Evolutionary conservation across 2,888 invertebrate genomes (phyloP), one percentile per base, ranked within the genome.

Genomic region (Lycocerus yunnanus): DNA sequence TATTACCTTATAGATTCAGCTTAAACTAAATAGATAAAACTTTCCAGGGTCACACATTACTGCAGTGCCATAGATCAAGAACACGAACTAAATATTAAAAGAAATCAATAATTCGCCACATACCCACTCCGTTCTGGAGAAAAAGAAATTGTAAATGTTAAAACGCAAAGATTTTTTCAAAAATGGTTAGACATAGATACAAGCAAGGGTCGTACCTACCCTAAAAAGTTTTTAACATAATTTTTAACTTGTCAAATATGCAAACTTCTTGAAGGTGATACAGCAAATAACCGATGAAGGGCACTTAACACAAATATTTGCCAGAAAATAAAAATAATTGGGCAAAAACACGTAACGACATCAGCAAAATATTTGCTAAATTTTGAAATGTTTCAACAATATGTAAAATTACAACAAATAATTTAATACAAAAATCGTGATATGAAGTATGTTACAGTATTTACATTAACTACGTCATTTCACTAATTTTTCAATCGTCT

Each of bases 401-500:
- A n/a, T 6, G 43, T 43, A 43, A 43, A 43, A 43, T 43, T 43
- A 43, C 43, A 43, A 43, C 43, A 43, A 43, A 43, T 43, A 1
- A 43, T 43, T 43, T n/a, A 43, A 43, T 43, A 43, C 43, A 43
- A 43, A 67, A 67, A 67, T 24, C 24, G 24, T 27, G 15, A 24
- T 27, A 15, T 21, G 20, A 58, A 14, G 21, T 24, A 69, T 14
- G 27, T 74, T 68, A 74, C 74, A 74, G 21, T 65, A 65, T 74
- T 16, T 74, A 74, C 74, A 74, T 65, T 68, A 68, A 24, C 59
- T 75, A 75, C 65, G 61, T 65, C 60, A 72, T 69, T 27, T 66
- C 43, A 69, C 68, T 75, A 75, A 60, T 69, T 27, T 58, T 43
- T 24, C 27, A 66, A 75, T 75, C 72, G 75, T 75, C 75, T 75